Evolutionary conservation across 2,797 vertebrate species (phyloP).

Genomic region (Galaxias olidus): DNA sequence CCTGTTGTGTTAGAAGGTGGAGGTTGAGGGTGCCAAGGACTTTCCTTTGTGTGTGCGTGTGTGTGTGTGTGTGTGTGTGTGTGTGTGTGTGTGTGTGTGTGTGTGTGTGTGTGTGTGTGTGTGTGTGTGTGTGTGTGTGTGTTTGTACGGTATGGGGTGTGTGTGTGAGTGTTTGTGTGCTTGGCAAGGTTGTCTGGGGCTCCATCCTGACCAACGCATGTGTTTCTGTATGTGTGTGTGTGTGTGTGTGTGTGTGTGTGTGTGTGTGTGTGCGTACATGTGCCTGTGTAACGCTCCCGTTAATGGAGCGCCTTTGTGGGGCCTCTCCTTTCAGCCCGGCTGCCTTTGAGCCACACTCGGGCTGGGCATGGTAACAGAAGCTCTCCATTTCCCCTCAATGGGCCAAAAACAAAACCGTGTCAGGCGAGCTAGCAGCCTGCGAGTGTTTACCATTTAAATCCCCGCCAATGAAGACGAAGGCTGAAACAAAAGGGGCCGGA

Average conservation of each 20-base stretch:
- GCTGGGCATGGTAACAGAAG: conserved; percentile 71
- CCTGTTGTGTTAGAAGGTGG: conserved; percentile 6
- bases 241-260: conserved; percentile 44
- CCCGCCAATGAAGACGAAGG: conserved; percentile 67
- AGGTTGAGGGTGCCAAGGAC: not conserved
- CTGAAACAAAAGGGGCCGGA: conserved; percentile 66
- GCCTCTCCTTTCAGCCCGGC: conserved; percentile 67
- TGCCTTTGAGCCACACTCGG: conserved; percentile 72
- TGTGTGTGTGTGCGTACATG: conserved; percentile 39
- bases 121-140: conserved; percentile 10
- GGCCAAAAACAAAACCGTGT: conserved; percentile 75
- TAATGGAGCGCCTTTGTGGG: conserved; percentile 70
- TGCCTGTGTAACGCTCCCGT: conserved; percentile 39
- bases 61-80: conserved; percentile 6
- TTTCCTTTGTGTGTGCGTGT: not conserved
- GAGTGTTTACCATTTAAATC: conserved; percentile 76
- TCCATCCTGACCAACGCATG: conserved; percentile 37
- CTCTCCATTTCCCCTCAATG: conserved; percentile 72
- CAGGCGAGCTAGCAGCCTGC: conserved; percentile 74
- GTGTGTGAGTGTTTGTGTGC: conserved; percentile 29
- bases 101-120: conserved; percentile 1
- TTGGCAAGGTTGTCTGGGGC: conserved; percentile 48
- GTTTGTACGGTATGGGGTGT: conserved; percentile 54
- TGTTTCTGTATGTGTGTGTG: conserved; percentile 31
- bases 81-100: conserved; percentile 19